These are phyloP conservation scores for Drosophila incognita DNA, from an alignment of 2,888 invertebrate genomes.

Conservation along the genomic window DNA sequence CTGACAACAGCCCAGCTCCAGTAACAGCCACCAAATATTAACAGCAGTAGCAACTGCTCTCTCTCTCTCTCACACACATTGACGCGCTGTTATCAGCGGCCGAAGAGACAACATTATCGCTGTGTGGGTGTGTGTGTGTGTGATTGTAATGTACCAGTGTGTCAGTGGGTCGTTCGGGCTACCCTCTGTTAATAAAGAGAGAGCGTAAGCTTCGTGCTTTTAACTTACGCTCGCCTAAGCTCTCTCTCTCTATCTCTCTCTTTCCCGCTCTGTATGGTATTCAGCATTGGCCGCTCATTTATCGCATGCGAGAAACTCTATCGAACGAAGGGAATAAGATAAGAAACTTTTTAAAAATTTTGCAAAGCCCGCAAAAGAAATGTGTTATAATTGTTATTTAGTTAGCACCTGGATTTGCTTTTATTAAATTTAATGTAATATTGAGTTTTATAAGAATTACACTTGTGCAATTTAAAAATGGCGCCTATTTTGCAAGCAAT, in stretches of 20 bases:
- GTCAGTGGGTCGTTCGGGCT: slow-evolving; percentile 73
- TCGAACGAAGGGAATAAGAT: neutral
- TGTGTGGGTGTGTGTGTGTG: slow-evolving; percentile 13
- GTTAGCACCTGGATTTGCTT: neutral
- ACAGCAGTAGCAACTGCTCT: slow-evolving; percentile 33
- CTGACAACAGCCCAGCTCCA: slow-evolving; percentile 11
- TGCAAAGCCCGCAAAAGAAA: neutral
- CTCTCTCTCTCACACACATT: slow-evolving; percentile 44
- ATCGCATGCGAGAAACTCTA: slow-evolving; percentile 50
- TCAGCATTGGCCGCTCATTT: slow-evolving; percentile 32
- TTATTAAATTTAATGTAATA: neutral
- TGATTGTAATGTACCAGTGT: slow-evolving; percentile 60
- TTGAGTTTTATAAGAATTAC: neutral
- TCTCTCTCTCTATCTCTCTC: slow-evolving; percentile 19
- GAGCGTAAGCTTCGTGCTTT: slow-evolving; percentile 42
- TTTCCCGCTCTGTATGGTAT: slow-evolving; percentile 24
- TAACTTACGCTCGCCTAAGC: slow-evolving; percentile 19
- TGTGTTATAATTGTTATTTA: neutral
- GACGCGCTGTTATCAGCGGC: slow-evolving; percentile 64
- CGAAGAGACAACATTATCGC: slow-evolving; percentile 33
- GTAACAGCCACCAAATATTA: slow-evolving; percentile 26
- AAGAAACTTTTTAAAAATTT: neutral
- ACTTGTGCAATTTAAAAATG: slow-evolving; percentile 11
- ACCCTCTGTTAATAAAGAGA: slow-evolving; percentile 42
- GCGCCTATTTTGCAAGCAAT: slow-evolving; percentile 23